A percentile compares a stretch with the other conserved stretches of the same genome.
These are phyloP conservation scores for Conus canariensis DNA, from an alignment of 2,888 invertebrate genomes.

Conservation along the genomic window DNA sequence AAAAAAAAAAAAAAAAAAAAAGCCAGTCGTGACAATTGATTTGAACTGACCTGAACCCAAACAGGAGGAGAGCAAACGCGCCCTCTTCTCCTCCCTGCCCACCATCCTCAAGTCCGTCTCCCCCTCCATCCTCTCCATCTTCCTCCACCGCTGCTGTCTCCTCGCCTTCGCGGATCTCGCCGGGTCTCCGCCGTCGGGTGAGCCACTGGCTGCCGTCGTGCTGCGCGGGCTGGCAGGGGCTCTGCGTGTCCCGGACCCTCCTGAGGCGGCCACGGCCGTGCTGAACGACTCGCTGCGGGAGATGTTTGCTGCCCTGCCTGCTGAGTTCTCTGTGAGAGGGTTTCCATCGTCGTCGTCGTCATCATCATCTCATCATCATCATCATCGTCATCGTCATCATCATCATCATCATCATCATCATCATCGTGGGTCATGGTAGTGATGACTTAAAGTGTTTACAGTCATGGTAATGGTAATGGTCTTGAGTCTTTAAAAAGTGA, in stretches of 20 bases:
- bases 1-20: too few relatives aligned
- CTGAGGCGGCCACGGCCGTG: slow-evolving; percentile 64
- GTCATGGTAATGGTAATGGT: too few relatives aligned
- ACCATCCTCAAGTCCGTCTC: slow-evolving; percentile 55
- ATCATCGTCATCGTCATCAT: too few relatives aligned
- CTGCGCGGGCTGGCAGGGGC: slow-evolving; percentile 66
- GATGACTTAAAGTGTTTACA: too few relatives aligned
- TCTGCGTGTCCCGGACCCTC: slow-evolving; percentile 69
- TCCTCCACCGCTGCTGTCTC: slow-evolving; percentile 56
- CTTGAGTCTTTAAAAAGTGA: too few relatives aligned
- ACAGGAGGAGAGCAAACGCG: slow-evolving; percentile 54
- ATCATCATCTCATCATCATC: too few relatives aligned
- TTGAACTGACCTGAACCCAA: too few relatives aligned
- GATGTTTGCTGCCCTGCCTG: slow-evolving; percentile 54
- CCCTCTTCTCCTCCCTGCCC: slow-evolving; percentile 56
- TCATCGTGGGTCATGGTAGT: too few relatives aligned
- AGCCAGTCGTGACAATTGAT: too few relatives aligned
- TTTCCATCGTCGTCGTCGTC: not conserved
- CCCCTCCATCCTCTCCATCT: slow-evolving; percentile 57
- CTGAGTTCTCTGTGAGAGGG: slow-evolving; percentile 54
- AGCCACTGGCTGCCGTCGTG: slow-evolving; percentile 40
- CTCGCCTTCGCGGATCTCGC: slow-evolving; percentile 45
- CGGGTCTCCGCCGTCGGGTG: not conserved
- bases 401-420: too few relatives aligned
- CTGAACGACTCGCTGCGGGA: slow-evolving; percentile 59